Conservation (phyloP, 1,140 invertebrate genomes). For the Ridgeia piscesae region DNA sequence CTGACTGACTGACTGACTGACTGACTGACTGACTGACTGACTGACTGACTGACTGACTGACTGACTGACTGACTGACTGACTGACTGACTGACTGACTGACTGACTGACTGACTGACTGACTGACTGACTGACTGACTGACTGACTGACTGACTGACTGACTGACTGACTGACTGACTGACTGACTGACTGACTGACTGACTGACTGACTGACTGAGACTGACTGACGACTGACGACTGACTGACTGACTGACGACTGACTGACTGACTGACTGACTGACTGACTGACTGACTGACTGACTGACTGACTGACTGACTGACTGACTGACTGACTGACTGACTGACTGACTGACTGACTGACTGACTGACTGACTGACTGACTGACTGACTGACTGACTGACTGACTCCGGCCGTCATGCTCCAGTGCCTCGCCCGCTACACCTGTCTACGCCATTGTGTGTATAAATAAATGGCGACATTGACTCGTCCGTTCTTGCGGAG, state of each 20-base stretch:
- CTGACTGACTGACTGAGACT: no score
- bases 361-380: not conserved
- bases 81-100: not conserved
- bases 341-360: not conserved
- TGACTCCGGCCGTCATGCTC: not conserved
- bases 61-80: not conserved
- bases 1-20: not conserved
- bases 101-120: not conserved
- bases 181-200: no score
- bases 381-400: not conserved
- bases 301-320: not conserved
- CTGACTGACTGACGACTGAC: not conserved
- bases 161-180: not conserved
- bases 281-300: not conserved
- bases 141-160: not conserved
- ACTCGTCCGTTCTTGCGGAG: conserved; percentile 3
- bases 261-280: not conserved
- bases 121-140: not conserved
- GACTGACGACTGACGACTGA: no score
- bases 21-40: not conserved
- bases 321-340: not conserved
- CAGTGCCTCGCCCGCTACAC: not conserved
- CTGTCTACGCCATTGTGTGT: not conserved
- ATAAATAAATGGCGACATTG: conserved; percentile 6
- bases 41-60: not conserved